Base-by-base conservation (phyloP, 2,888 invertebrate genomes). In the Drosophila siamana region DNA sequence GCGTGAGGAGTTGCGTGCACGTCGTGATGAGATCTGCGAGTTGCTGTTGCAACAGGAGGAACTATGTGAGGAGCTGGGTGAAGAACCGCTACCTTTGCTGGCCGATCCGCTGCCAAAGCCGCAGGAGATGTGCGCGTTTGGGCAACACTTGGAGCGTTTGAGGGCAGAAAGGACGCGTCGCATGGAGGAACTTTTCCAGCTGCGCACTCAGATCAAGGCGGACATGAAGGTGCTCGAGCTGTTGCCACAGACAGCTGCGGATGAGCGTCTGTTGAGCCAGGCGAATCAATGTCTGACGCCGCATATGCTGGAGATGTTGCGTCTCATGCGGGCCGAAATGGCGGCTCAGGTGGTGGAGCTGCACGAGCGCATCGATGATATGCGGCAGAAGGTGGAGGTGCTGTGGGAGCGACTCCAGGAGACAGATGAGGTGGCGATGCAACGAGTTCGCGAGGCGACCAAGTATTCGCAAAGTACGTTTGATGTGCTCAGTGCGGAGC, bases 361-460 rank as follows among this genome's bases (percentile, higher is more conserved):
- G 5, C 94, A 94, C 36, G 90, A 92, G 15, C 90, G 94, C 90
- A 94, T 95, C 2, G 89, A 94, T 36, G 93, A 94, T 44, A 93
- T 96, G 74, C 94, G 94, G 44, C 94, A 94, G 30, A 94, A 95
- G 55, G 91, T 97, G 0, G 89, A 93, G 0, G 93, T 93, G 24
- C 92, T 97, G 0, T 97, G 97, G 97, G 94, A 95, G 16, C 94
- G 95, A 63, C 92, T 98, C 13, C 95, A 96, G 13, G 94, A 96
- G 54, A 94, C 95, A 13, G 93, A 94, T 28, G 93, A 94, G 5
- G 94, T 95, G 54, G 93, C 95, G 15, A 94, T 95, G 61, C 93
- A 93, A 54, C 96, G 96, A 90, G 91, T 95, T 26, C 93, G 86
- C 0, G 82, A 86, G n/a, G 65, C 74, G 0, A 86, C 74, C 0